A percentile compares a stretch with the other conserved stretches of the same genome.
phyloP scores from a whole-genome alignment of 53 echinoderm and acorn worm genomes.

The Apostichopus leukothele region DNA sequence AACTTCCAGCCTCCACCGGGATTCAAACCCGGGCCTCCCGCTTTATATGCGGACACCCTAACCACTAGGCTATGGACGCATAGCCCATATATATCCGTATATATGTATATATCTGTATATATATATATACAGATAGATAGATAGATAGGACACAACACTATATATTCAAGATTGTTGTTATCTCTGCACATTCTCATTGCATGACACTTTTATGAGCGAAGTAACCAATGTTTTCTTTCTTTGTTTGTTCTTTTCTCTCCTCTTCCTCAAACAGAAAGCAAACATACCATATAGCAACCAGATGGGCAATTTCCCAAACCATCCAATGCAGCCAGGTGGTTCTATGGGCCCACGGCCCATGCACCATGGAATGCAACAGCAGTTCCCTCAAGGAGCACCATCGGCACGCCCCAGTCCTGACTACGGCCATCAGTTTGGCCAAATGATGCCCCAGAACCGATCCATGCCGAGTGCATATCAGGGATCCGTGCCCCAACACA shows the following conservation, averaged over 20 bases:
- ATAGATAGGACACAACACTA: no score
- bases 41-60: no score
- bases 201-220: no score
- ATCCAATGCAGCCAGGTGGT: conserved; percentile 54
- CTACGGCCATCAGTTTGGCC: conserved; percentile 62
- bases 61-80: no score
- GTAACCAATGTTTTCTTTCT: background rate
- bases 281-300: conserved; percentile 61
- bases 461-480: conserved; percentile 62
- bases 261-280: conserved; percentile 40
- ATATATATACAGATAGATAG: no score
- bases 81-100: no score
- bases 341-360: conserved; percentile 81
- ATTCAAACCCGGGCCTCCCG: no score
- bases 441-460: conserved; percentile 77
- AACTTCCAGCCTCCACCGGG: no score
- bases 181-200: background rate
- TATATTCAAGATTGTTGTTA: background rate
- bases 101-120: no score
- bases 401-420: conserved; percentile 61
- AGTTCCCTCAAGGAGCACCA: conserved; percentile 63
- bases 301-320: conserved; percentile 54
- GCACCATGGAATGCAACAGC: conserved; percentile 68
- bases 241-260: background rate
- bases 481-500: conserved; percentile 62